These are phyloP conservation scores for Atopsyche davidsoni DNA, from an alignment of 1,140 invertebrate species.

Conservation along the genomic window DNA sequence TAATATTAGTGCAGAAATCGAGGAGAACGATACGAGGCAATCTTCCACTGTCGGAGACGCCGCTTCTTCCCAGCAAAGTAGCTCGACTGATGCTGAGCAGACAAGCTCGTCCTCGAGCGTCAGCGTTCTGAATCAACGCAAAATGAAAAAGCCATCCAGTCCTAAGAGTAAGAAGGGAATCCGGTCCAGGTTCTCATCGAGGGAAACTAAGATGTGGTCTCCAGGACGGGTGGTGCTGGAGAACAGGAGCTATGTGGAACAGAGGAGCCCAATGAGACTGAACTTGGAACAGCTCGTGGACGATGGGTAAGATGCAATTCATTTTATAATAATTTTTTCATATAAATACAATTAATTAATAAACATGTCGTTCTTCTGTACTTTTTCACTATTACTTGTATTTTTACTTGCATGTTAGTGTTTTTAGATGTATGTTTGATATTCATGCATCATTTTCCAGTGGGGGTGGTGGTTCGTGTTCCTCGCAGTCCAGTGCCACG, in stretches of 20 bases:
- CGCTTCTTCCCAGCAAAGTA: background rate
- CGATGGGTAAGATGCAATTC: slow-evolving; percentile 43
- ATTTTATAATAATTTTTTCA: too few relatives aligned
- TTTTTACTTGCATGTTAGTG: too few relatives aligned
- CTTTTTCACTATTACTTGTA: too few relatives aligned
- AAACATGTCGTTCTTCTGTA: too few relatives aligned
- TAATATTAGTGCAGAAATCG: slow-evolving; percentile 1
- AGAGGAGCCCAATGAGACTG: slow-evolving; percentile 38
- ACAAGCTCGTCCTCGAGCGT: slow-evolving; percentile 6
- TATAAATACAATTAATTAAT: too few relatives aligned
- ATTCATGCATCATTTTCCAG: background rate
- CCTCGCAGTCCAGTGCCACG: slow-evolving; percentile 45
- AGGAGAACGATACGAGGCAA: slow-evolving; percentile 1
- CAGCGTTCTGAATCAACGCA: slow-evolving; percentile 10
- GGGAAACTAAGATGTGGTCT: slow-evolving; percentile 39
- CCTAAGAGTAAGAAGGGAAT: slow-evolving; percentile 36
- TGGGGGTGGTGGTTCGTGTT: slow-evolving; percentile 19
- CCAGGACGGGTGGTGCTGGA: slow-evolving; percentile 41
- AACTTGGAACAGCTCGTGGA: slow-evolving; percentile 47
- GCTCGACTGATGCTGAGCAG: background rate
- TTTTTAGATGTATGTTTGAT: too few relatives aligned
- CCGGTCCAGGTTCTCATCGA: slow-evolving; percentile 9
- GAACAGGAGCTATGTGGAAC: slow-evolving; percentile 33
- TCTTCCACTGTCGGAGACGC: background rate
- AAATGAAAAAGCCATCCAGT: slow-evolving; percentile 31